These are phyloP conservation scores for Linepithema humile DNA, from an alignment of 1,140 invertebrate genomes.

Conservation along the genomic window DNA sequence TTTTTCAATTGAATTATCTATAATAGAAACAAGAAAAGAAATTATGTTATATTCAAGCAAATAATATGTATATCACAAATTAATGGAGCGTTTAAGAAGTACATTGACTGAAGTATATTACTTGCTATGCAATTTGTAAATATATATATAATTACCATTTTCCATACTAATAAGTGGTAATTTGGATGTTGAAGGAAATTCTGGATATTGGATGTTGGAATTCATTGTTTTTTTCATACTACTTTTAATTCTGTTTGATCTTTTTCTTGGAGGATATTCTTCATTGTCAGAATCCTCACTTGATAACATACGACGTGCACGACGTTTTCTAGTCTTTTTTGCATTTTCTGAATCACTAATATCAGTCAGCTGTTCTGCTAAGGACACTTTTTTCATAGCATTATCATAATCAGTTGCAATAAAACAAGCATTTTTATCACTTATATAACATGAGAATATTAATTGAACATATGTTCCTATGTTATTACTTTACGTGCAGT, in stretches of 20 bases:
- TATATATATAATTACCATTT: not conserved
- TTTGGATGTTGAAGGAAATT: too few relatives aligned
- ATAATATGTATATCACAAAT: too few relatives aligned
- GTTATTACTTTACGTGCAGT: constrained; percentile 8
- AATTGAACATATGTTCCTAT: not conserved
- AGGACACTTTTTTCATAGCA: not conserved
- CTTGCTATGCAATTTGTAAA: not conserved
- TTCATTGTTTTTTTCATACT: not conserved
- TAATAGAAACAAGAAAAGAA: too few relatives aligned
- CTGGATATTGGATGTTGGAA: not conserved
- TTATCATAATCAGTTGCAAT: constrained; percentile 8
- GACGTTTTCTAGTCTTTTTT: not conserved
- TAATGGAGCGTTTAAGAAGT: too few relatives aligned
- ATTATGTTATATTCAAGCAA: too few relatives aligned
- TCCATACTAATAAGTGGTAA: not conserved
- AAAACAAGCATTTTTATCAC: not conserved
- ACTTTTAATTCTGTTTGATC: not conserved
- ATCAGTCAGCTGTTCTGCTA: not conserved
- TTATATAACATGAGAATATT: not conserved
- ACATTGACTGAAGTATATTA: too few relatives aligned
- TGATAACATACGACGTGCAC: not conserved
- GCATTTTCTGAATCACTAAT: constrained; percentile 2
- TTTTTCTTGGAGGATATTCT: not conserved
- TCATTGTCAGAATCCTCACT: not conserved
- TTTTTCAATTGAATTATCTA: too few relatives aligned